Base-by-base conservation (phyloP, 30 jellyfish, hydroid and myxozoan species). In the Aurelia coerulea region DNA sequence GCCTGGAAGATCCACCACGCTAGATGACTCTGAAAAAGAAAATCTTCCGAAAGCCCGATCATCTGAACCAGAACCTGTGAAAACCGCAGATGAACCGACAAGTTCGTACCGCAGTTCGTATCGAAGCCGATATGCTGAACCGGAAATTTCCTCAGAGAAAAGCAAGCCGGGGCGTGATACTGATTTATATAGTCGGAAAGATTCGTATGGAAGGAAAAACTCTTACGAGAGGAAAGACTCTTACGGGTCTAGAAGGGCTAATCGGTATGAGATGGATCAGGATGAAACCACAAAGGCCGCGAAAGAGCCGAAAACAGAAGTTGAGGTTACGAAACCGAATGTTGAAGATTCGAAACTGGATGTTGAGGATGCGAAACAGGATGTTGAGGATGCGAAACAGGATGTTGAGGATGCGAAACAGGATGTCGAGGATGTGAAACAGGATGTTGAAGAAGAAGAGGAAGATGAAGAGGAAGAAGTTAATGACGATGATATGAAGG, bases 21-120 rank as follows among this genome's bases (percentile, higher is more conserved):
- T 37, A 16, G 75, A 41, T 18, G 87, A 56, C 15, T 33, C 68
- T 6, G 90, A 81, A 29, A 70, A 88, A 14, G 92, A 62, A 58
- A 79, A 59, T 33, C 83, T 34, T 50, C 59, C 50, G 13, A 54
- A n/a, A 3, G 35, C 29, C 53, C 16, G 53, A 5, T 49, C 17
- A 54, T 52, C 62, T 60, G 70, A 60, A 17, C 37, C 70, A 15
- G 35, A n/a, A 23, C 70, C 70, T 5, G 50, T 23, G 42, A 60
- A 78, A 17, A 67, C 39, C 10, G 51, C 17, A 32, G 89, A 78
- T 32, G 77, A 78, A 46, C 69, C 89, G n/a, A 7, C 37, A 68
- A 62, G 65, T 18, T 62, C 76, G 9, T 60, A 60, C 5, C 87
- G 87, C 49, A 52, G 76, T 39, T 78, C 89, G 0, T 78, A 59